A percentile compares a stretch with the other conserved stretches of the same genome.
phyloP scores from a whole-genome alignment of 2,888 invertebrate genomes.

The Leuctra nigra region DNA sequence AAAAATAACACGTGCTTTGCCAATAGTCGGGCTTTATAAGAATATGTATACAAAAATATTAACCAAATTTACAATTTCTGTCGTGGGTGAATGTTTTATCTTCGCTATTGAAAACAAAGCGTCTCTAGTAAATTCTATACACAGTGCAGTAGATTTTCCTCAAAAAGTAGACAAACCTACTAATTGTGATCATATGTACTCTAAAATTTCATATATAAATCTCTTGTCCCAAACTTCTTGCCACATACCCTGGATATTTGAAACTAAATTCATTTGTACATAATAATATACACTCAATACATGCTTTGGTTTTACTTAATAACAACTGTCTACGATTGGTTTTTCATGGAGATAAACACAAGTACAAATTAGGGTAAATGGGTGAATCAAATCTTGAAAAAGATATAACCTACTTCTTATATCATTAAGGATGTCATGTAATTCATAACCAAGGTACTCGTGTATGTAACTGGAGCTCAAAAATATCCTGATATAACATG shows the following conservation, averaged over 20 bases:
- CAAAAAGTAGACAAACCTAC: not conserved
- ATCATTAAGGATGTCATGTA: no score
- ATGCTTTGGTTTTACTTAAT: slow-evolving; percentile 28
- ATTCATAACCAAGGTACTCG: no score
- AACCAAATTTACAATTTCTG: slow-evolving; percentile 28
- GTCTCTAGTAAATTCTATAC: slow-evolving; percentile 15
- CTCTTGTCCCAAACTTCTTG: slow-evolving; percentile 22
- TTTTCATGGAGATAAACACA: no score
- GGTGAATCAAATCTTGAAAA: no score
- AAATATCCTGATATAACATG: no score
- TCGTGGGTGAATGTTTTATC: slow-evolving; percentile 20
- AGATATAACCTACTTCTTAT: no score
- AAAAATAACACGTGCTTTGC: slow-evolving; percentile 26
- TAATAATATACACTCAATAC: slow-evolving; percentile 25
- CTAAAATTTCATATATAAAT: slow-evolving; percentile 20
- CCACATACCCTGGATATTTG: slow-evolving; percentile 23
- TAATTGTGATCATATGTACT: slow-evolving; percentile 6
- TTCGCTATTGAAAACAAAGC: slow-evolving; percentile 2
- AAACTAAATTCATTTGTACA: slow-evolving; percentile 23
- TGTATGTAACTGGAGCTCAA: no score
- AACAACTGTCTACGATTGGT: slow-evolving; percentile 23
- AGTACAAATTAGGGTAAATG: no score
- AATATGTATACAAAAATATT: slow-evolving; percentile 30
- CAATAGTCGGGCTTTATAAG: slow-evolving; percentile 23
- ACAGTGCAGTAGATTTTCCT: slow-evolving; percentile 22